Evolutionary conservation across 2,888 invertebrate genomes (phyloP), one percentile per base, ranked within the genome.

Genomic region (Monoplex corrugatus): DNA sequence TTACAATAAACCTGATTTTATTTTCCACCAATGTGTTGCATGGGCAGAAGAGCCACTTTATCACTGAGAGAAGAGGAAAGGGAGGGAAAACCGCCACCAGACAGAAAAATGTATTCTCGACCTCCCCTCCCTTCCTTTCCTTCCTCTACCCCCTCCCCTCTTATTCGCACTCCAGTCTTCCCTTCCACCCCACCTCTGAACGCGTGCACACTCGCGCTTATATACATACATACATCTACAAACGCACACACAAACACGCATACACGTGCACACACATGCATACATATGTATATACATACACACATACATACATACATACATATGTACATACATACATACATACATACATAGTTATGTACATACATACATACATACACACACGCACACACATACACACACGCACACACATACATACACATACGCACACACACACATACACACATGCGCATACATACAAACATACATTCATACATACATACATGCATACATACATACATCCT

Each of bases 351-450:
- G 28, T n/a, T 8, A 72, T 0, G 16, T 13, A 5, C 38, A 8
- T 0, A 35, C 38, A 35, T 32, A 1, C 28, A 38, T 32, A 38
- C 80, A 80, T 32, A 80, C 80, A 38, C 38, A 80, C 80, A 43
- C 38, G 38, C 80, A 43, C 80, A 80, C 80, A 43, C 80, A 80
- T 40, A 1, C 80, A 75, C 75, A 32, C 28, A 75, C 75, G n/a
- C 75, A 23, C 75, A n/a, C 35, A 75, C 75, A 75, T 32, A 75
- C 75, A 75, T 40, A 80, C 80, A 80, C 43, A 80, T 40, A 80
- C 80, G 38, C 80, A 35, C 38, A 38, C 80, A 80, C 80, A 80
- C 43, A 80, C 80, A 40, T 40, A 80, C 80, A 80, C 80, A 1
- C 10, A 80, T 8, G 32, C 80, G 16, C 80, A 2, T 28, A 80